A percentile compares a stretch with the other conserved stretches of the same genome.
These are phyloP conservation scores for Drosophila sucinea DNA, from an alignment of 1,140 invertebrate species.

Conservation along the genomic window DNA sequence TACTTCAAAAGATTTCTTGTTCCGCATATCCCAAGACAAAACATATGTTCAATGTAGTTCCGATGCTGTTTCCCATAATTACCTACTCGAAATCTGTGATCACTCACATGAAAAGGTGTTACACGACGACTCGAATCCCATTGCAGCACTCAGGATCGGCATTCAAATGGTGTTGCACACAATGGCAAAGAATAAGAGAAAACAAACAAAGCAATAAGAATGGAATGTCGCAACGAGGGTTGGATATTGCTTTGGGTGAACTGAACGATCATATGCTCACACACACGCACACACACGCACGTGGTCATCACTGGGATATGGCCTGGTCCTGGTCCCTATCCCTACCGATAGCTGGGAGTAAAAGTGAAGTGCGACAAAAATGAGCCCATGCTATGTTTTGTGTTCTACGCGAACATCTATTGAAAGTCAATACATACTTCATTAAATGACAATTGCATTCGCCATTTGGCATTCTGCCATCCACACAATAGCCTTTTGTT, in stretches of 20 bases:
- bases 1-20: background rate
- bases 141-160: conserved; percentile 9
- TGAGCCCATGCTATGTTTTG: conserved; percentile 2
- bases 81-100: background rate
- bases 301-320: background rate
- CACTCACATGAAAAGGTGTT: conserved; percentile 25
- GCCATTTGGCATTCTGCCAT: conserved; percentile 38
- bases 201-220: conserved; percentile 22
- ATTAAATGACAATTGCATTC: conserved; percentile 58
- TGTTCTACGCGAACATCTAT: conserved; percentile 28
- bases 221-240: conserved; percentile 37
- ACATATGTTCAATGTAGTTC: background rate
- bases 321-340: background rate
- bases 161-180: conserved; percentile 11
- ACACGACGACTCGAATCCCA: conserved; percentile 3
- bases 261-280: conserved; percentile 4
- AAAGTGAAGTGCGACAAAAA: conserved; percentile 16
- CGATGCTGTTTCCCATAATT: background rate
- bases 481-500: conserved; percentile 43
- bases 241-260: conserved; percentile 3
- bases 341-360: background rate
- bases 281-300: background rate
- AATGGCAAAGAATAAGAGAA: conserved; percentile 18
- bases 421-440: conserved; percentile 53
- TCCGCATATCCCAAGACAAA: background rate